phyloP scores from a whole-genome alignment of 2,888 invertebrate genomes.

The Chrysolina haemoptera region DNA sequence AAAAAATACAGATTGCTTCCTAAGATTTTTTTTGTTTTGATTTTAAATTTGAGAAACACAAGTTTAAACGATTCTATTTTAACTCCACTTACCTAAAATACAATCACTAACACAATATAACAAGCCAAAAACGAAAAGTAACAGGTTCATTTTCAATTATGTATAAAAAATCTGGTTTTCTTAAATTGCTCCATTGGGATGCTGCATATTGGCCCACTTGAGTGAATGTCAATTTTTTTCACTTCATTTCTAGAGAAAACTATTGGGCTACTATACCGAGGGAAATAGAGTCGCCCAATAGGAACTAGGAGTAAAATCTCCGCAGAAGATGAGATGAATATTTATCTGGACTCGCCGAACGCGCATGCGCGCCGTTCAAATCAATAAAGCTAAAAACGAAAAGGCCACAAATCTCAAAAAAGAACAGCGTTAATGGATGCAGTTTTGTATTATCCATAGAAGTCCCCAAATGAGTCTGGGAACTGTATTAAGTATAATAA shows the following conservation, averaged over 20 bases:
- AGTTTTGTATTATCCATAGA: too few species aligned
- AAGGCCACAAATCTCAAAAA: conserved; percentile 10
- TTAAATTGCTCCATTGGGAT: conserved; percentile 58
- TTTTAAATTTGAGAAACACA: neutral
- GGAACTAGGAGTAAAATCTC: neutral
- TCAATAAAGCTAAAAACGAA: conserved; percentile 55
- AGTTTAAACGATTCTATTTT: neutral
- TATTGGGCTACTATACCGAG: conserved; percentile 34
- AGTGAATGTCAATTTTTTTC: conserved; percentile 24
- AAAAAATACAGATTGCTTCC: neutral
- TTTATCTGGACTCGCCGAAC: conserved; percentile 45
- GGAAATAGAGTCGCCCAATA: conserved; percentile 32
- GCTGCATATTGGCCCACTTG: conserved; percentile 53
- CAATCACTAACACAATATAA: conserved; percentile 33
- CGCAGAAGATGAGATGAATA: neutral
- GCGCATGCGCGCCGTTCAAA: conserved; percentile 53
- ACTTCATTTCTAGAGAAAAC: conserved; percentile 11
- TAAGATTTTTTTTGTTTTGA: neutral
- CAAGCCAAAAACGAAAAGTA: conserved; percentile 36
- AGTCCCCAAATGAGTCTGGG: too few species aligned
- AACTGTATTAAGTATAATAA: too few species aligned
- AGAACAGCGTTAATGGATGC: neutral
- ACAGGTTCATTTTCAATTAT: conserved; percentile 46
- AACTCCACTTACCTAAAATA: conserved; percentile 45
- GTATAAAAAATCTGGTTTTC: conserved; percentile 43